These are phyloP conservation scores for Psilanteris sp. DNA, from an alignment of 1,140 invertebrate genomes.

Conservation along the genomic window DNA sequence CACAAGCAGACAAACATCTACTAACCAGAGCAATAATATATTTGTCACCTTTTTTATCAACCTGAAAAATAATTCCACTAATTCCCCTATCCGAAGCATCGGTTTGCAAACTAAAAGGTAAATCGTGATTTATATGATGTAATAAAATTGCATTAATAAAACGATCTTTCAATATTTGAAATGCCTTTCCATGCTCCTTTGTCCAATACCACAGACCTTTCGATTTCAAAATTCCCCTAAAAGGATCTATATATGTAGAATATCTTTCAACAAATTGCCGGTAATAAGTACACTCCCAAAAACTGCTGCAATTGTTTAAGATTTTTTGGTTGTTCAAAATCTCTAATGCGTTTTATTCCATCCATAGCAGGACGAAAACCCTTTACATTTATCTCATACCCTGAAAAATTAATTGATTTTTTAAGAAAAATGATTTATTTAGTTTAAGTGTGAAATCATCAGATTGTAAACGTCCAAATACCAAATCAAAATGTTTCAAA, in stretches of 20 bases:
- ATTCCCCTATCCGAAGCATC: slow-evolving; percentile 35
- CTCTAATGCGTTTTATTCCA: neutral
- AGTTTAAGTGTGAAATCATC: neutral
- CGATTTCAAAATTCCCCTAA: neutral
- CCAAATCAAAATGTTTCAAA: too few species aligned
- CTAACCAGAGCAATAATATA: slow-evolving; percentile 27
- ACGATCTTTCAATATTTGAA: slow-evolving; percentile 17
- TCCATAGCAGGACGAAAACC: neutral
- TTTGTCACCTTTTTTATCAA: slow-evolving; percentile 1
- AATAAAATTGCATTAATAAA: slow-evolving; percentile 23
- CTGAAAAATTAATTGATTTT: neutral
- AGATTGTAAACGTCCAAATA: neutral
- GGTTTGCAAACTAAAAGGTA: slow-evolving; percentile 28
- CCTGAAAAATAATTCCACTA: slow-evolving; percentile 31
- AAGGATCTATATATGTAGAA: slow-evolving; percentile 8
- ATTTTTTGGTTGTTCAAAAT: neutral
- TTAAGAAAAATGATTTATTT: neutral
- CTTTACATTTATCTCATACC: neutral
- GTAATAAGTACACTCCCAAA: neutral
- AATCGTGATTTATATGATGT: slow-evolving; percentile 15
- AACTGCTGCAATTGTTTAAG: neutral
- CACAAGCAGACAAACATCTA: slow-evolving; percentile 12
- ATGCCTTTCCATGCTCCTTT: slow-evolving; percentile 1
- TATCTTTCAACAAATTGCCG: slow-evolving; percentile 1
- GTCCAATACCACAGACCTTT: neutral